A percentile compares a stretch with the other conserved stretches of the same genome.
Evolutionary conservation across 2,797 vertebrate species (phyloP).

Genomic region (Danio choprae): DNA sequence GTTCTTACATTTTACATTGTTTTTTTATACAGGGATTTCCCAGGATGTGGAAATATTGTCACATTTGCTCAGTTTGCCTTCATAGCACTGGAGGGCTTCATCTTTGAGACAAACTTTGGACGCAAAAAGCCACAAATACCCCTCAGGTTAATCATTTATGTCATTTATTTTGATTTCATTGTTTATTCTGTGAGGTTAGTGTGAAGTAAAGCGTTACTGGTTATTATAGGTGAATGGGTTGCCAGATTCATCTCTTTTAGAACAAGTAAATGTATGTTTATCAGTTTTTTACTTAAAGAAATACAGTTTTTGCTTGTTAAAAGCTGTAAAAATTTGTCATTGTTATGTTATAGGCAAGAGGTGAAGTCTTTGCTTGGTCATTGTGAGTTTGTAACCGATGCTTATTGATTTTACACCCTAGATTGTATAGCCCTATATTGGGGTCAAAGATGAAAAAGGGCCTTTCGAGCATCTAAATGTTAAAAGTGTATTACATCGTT

Average conservation of each 20-base stretch:
- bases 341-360: neutral
- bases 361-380: neutral
- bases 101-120: slow-evolving; percentile 90
- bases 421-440: too few relatives aligned
- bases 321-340: neutral
- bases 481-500: too few relatives aligned
- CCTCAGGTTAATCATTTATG: slow-evolving; percentile 79
- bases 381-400: neutral
- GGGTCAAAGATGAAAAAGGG: too few relatives aligned
- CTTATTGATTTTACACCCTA: too few relatives aligned
- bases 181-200: neutral
- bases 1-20: neutral
- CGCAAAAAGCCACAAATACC: slow-evolving; percentile 90
- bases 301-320: neutral
- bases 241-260: neutral
- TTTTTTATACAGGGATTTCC: slow-evolving; percentile 81
- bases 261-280: neutral
- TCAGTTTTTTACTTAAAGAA: neutral
- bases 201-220: neutral
- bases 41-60: slow-evolving; percentile 97
- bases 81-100: slow-evolving; percentile 92
- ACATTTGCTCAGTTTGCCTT: slow-evolving; percentile 96
- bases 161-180: neutral
- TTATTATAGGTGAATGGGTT: neutral
- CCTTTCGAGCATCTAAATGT: too few relatives aligned